Evolutionary conservation across 2,797 vertebrate genomes (phyloP), one percentile per base, ranked within the genome.

Genomic region (Crenuchus spilurus): DNA sequence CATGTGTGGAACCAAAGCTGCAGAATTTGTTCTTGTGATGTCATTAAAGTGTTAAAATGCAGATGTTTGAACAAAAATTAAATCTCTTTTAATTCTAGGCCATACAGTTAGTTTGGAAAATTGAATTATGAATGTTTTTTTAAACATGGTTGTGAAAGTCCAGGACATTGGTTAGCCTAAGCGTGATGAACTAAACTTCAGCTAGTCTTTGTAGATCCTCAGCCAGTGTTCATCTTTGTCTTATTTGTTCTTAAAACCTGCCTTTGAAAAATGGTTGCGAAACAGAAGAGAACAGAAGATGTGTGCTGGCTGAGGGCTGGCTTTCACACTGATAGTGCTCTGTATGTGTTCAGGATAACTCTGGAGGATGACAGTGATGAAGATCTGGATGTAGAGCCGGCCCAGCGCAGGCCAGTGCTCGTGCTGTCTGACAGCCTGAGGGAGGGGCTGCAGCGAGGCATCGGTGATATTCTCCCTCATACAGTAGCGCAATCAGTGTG

Each of bases 371-470:
- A 94, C 13, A 87, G 91, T 30, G 92, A 93, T 30, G 90, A 92
- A 65, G 91, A 92, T 72, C 86, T 94, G 48, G 92, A 92, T 33
- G 85, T 91, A 42, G 92, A 94, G 66, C 89, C 88, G 1, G 82
- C 85, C 24, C 90, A 83, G 0, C 88, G 89, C 72, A 87, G 91
- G n/a, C 93, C 92, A 0, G 90, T 94, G 42, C 85, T 94, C 77
- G 91, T 94, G 70, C 85, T 94, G 60, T 94, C 93, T 0, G 91
- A 94, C 80, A 94, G 92, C 84, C 81, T 94, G 78, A 93, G 90
- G 78, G 88, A 93, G 71, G 93, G 91, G 66, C 88, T 94, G 0
- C 92, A 92, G 83, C 89, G 89, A 0, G 90, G 92, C 30, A 88
- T 94, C 71, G 88, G 81, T 2, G 91, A 94, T 83, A 93, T 94